Conservation (phyloP, 2,113 vertebrate species). For the Mola mola region DNA sequence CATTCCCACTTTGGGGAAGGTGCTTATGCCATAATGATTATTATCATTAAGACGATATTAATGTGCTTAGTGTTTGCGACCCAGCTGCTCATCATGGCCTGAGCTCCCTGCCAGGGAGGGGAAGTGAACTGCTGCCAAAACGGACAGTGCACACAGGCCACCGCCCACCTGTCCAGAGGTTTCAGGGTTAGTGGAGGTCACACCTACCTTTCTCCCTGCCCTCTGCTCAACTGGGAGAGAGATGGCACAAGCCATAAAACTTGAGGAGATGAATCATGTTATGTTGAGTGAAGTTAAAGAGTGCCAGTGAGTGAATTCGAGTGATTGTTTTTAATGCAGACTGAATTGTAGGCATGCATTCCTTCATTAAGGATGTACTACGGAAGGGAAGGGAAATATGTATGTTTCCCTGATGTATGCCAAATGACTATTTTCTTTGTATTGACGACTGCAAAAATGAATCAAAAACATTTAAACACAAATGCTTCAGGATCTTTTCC, state of each 20-base stretch:
- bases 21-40: constrained; percentile 99
- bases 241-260: constrained; percentile 50
- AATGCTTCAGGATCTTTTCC: not conserved
- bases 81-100: constrained; percentile 99
- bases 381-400: constrained; percentile 35
- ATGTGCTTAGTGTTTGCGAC: constrained; percentile 99
- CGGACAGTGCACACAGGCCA: constrained; percentile 82
- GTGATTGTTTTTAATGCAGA: constrained; percentile 12
- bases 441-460: too few relatives aligned
- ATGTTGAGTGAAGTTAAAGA: constrained; percentile 27
- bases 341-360: not conserved
- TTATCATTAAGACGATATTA: constrained; percentile 99
- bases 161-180: constrained; percentile 84
- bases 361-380: not conserved
- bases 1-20: constrained; percentile 95
- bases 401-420: constrained; percentile 37
- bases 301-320: not conserved
- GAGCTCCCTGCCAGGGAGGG: constrained; percentile 91
- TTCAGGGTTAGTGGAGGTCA: constrained; percentile 91
- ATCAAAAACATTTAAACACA: too few relatives aligned
- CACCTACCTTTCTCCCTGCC: constrained; percentile 70
- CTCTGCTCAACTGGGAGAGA: constrained; percentile 67
- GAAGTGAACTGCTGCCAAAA: constrained; percentile 91
- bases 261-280: constrained; percentile 59
- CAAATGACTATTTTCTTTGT: not conserved